Base-by-base conservation (phyloP, 2,888 invertebrate species). In the Oscheius sp. region DNA sequence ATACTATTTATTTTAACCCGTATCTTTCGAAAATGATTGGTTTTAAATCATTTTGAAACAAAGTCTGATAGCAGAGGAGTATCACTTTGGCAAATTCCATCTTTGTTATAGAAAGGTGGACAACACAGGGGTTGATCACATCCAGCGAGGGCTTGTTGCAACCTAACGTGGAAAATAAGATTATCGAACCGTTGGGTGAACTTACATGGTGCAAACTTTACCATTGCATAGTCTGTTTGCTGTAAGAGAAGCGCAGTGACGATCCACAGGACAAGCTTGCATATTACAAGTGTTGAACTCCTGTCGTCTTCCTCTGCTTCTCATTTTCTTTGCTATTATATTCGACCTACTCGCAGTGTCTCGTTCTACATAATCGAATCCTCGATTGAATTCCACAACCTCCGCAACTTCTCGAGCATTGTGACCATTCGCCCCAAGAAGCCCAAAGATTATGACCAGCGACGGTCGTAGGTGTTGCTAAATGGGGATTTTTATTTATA, bases 221-320 rank as follows among this genome's bases (percentile, higher is more conserved):
- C 81, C 81, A 56, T 82, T 78, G 70, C 86, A 87, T 6, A 86
- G 69, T 23, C 82, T 71, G 59, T 85, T 84, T 43, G 80, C 73
- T 7, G 80, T 82, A 41, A 85, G 72, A 61, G 29, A 81, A 2
- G 78, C 80, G 70, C 87, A 87, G 43, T 80, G 78, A 12, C 77
- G 74, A 55, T 86, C 80, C 2, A 83, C 76, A 0, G 86, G 87
- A 66, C 88, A 88, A 7, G 86, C 84, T 21, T 82, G 68, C 69
- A 86, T 75, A 58, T 86, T 87, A 76, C 88, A 88, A 9, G 84
- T 83, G 56, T 73, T 73, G 77, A 86, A 88, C 63, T 87, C 85
- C 73, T 86, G 86, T 9, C 78, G 76, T n/a, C 82, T 73, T 66
- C 86, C 86, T 9, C 87, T 87, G 77, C 55, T 53, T 55, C 12